Percentiles rank a stretch among this genome's conserved stretches.
Evolutionary conservation across 2,797 vertebrate species (phyloP).

Genomic region (Epinephelus awoara): DNA sequence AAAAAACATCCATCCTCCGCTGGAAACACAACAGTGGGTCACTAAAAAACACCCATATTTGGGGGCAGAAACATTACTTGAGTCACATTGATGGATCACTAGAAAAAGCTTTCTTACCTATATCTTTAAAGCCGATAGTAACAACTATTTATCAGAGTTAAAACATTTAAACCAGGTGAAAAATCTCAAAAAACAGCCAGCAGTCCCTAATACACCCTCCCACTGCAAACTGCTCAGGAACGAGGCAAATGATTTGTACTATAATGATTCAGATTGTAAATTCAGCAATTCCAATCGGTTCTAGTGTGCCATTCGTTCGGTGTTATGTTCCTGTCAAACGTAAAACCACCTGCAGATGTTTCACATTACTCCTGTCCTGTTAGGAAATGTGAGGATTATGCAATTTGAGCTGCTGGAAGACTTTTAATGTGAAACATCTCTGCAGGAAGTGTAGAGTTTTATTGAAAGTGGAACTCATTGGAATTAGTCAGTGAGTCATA

Average conservation of each 20-base stretch:
- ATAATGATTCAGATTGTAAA: neutral
- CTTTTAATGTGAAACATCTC: slow-evolving; percentile 11
- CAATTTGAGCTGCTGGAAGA: neutral
- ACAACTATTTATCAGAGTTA: too few relatives aligned
- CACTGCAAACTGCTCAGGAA: neutral
- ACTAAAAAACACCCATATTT: too few relatives aligned
- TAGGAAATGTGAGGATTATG: neutral
- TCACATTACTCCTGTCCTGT: neutral
- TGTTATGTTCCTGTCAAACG: neutral
- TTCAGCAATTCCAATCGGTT: neutral
- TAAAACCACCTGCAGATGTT: slow-evolving; percentile 5
- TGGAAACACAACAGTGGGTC: too few relatives aligned
- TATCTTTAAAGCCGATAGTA: too few relatives aligned
- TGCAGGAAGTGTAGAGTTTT: neutral
- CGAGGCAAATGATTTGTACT: neutral
- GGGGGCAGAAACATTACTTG: too few relatives aligned
- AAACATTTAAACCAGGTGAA: too few relatives aligned
- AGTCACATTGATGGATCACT: too few relatives aligned
- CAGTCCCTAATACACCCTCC: neutral
- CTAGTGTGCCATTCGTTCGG: neutral
- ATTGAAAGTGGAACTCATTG: neutral
- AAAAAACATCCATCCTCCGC: too few relatives aligned
- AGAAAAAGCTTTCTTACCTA: too few relatives aligned
- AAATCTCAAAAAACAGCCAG: neutral
- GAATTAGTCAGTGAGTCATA: neutral